Evolutionary conservation across 2,888 invertebrate species (phyloP).

Genomic region (Boloria euphrosyne): DNA sequence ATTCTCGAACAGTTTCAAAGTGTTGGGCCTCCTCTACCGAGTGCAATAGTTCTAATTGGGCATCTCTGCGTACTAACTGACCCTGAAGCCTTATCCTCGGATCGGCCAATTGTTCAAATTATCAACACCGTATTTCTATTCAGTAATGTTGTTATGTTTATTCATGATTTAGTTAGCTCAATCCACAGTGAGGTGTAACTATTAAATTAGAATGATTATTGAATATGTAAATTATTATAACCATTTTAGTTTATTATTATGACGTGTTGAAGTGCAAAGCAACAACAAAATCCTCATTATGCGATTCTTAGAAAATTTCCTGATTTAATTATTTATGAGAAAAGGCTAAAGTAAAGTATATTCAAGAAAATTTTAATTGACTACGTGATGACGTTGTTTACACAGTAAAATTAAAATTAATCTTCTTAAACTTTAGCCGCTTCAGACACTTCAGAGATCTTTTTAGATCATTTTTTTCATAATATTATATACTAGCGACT

Average conservation of each 20-base stretch:
- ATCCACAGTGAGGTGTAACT: background rate
- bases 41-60: slow-evolving; percentile 64
- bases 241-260: too few species aligned
- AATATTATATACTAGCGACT: too few species aligned
- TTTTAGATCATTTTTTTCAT: slow-evolving; percentile 25
- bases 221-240: too few species aligned
- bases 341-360: slow-evolving; percentile 44
- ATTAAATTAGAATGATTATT: background rate
- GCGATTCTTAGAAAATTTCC: background rate
- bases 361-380: slow-evolving; percentile 63
- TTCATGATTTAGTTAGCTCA: slow-evolving; percentile 54
- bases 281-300: background rate
- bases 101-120: slow-evolving; percentile 52
- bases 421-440: slow-evolving; percentile 21
- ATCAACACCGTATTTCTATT: slow-evolving; percentile 60
- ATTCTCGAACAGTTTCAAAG: slow-evolving; percentile 60
- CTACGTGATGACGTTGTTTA: slow-evolving; percentile 59
- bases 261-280: background rate
- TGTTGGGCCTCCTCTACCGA: slow-evolving; percentile 61
- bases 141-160: slow-evolving; percentile 60
- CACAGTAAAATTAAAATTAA: slow-evolving; percentile 58
- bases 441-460: background rate
- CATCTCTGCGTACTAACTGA: slow-evolving; percentile 62
- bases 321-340: slow-evolving; percentile 53
- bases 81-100: slow-evolving; percentile 52